phyloP scores from a whole-genome alignment of 2,113 vertebrate genomes.

The Melanotaenia duboulayi region DNA sequence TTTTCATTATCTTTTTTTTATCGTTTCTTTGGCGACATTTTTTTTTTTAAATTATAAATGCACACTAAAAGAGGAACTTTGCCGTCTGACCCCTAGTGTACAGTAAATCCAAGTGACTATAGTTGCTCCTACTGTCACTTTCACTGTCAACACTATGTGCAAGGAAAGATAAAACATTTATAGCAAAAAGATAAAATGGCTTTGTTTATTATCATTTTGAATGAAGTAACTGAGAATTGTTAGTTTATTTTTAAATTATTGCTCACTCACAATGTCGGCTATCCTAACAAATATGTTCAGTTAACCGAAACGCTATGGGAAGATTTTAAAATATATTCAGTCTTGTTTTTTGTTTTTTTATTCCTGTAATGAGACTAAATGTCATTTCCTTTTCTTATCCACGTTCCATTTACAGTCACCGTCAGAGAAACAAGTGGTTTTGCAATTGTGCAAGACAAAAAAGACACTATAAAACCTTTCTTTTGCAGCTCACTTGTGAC shows the following conservation, averaged over 20 bases:
- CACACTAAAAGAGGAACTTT: background rate
- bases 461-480: slow-evolving; percentile 10
- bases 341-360: background rate
- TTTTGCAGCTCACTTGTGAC: slow-evolving; percentile 34
- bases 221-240: background rate
- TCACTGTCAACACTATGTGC: slow-evolving; percentile 16
- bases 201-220: background rate
- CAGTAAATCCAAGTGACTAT: background rate
- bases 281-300: background rate
- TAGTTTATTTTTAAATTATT: no score
- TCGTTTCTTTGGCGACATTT: background rate
- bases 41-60: no score
- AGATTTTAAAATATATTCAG: background rate
- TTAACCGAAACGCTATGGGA: background rate
- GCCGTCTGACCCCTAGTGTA: slow-evolving; percentile 1
- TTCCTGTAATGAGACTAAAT: slow-evolving; percentile 46
- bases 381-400: slow-evolving; percentile 40
- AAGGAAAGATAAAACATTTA: background rate
- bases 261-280: background rate
- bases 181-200: background rate
- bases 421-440: background rate
- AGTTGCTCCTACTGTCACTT: slow-evolving; percentile 15
- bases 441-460: background rate
- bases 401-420: slow-evolving; percentile 55
- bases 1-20: background rate